Evolutionary conservation across 2,797 vertebrate species (phyloP).

Genomic region (Numenius phaeopus): DNA sequence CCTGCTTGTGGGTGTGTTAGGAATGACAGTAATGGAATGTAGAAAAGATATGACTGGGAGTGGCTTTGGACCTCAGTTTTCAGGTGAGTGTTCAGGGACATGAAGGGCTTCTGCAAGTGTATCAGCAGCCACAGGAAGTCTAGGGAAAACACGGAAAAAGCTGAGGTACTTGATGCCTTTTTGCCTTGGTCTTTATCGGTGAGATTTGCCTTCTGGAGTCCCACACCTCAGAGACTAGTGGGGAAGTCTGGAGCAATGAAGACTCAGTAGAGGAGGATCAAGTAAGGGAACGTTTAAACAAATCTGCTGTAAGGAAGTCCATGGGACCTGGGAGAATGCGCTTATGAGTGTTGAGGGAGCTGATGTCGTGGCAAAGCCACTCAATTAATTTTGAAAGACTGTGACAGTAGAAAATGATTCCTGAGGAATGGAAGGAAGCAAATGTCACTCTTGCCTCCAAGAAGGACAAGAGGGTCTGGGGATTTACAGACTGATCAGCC

Average conservation of each 20-base stretch:
- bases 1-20: background rate
- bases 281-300: background rate
- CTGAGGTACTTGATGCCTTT: background rate
- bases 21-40: background rate
- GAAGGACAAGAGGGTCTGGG: background rate
- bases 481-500: background rate
- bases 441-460: background rate
- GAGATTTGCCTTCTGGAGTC: background rate
- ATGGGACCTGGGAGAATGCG: background rate
- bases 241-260: background rate
- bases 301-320: fast-evolving
- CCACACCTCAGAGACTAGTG: background rate
- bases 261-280: background rate
- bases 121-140: background rate
- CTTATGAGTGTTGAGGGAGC: background rate
- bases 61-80: background rate
- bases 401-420: background rate
- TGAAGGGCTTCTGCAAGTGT: background rate
- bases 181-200: background rate
- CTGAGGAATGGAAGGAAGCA: background rate
- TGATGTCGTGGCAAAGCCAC: background rate
- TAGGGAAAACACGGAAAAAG: background rate
- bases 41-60: background rate
- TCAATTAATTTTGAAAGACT: background rate
- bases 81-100: background rate